Evolutionary conservation across 2,888 invertebrate genomes (phyloP), one percentile per base, ranked within the genome.

Genomic region (Diplazon laetatorius): DNA sequence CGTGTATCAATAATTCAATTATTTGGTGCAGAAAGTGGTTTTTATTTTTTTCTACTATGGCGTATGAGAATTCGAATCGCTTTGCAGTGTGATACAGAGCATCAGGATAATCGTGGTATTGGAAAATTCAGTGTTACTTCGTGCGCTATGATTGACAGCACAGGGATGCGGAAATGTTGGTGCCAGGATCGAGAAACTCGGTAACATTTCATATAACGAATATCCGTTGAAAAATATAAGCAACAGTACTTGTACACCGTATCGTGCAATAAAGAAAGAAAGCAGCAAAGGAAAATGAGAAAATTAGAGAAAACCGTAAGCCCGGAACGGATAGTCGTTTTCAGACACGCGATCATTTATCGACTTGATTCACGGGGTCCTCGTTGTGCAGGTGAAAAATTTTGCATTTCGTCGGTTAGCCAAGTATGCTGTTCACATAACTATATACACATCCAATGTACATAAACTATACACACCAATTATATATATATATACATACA

Each of bases 121-220:
- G n/a, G n/a, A n/a, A 37, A 70, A 72, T 69, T 57, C 59, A 59
- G 18, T 48, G 44, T 2, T n/a, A 12, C 48, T 10, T 14, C 30
- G 22, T 25, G n/a, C 48, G 30, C 39, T 22, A 65, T 48, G 46
- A 70, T 30, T 57, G 48, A 57, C 18, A 73, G 16, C 37, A 59
- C n/a, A 66, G 16, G 35, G 46, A 63, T n/a, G 35, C 16, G 55
- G 39, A 30, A 30, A 30, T 30, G 6, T 30, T 6, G 4, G 30
- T 30, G 30, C n/a, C n/a, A n/a, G 6, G 30, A 2, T 30, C 2
- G 2, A 5, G 6, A 57, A 76, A 70, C 63, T 48, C 39, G 48
- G 57, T 14, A 55, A 59, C 42, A 20, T 70, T 77, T 82, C 81
- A 76, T 70, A 68, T 68, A 68, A 76, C 76, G 74, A 62, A 48